These are phyloP conservation scores for Psittacula cyanocephala DNA, from an alignment of 2,113 vertebrate genomes.

Conservation along the genomic window DNA sequence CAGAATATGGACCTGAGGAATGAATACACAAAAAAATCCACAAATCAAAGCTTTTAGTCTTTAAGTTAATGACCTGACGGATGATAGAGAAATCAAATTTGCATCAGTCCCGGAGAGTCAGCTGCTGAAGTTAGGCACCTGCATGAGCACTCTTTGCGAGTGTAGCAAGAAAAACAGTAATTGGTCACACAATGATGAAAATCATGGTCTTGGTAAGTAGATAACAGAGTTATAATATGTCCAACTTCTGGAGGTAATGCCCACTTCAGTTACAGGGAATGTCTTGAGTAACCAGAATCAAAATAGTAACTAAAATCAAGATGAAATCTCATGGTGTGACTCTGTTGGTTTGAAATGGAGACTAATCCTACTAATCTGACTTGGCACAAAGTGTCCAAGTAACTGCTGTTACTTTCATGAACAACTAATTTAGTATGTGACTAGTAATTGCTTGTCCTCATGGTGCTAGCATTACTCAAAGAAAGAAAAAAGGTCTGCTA, in stretches of 20 bases:
- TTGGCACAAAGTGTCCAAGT: background rate
- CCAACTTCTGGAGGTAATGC: background rate
- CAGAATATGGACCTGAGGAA: background rate
- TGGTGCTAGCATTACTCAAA: background rate
- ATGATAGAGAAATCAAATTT: background rate
- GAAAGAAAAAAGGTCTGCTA: background rate
- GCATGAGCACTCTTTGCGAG: background rate
- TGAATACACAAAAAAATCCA: background rate
- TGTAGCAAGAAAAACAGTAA: background rate
- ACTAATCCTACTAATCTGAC: background rate
- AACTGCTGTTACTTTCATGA: background rate
- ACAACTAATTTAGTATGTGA: background rate
- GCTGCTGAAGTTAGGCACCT: background rate
- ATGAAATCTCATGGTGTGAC: background rate
- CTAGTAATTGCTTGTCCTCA: background rate
- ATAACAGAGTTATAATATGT: background rate
- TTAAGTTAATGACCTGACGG: background rate
- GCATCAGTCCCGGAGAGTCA: background rate
- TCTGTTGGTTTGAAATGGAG: background rate
- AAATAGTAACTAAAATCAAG: background rate
- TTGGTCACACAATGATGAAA: background rate
- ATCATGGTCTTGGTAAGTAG: background rate
- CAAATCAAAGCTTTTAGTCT: background rate
- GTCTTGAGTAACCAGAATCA: background rate
- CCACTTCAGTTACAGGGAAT: background rate